Base-by-base conservation (phyloP, 2,797 vertebrate species). In the Varecia variegata region DNA sequence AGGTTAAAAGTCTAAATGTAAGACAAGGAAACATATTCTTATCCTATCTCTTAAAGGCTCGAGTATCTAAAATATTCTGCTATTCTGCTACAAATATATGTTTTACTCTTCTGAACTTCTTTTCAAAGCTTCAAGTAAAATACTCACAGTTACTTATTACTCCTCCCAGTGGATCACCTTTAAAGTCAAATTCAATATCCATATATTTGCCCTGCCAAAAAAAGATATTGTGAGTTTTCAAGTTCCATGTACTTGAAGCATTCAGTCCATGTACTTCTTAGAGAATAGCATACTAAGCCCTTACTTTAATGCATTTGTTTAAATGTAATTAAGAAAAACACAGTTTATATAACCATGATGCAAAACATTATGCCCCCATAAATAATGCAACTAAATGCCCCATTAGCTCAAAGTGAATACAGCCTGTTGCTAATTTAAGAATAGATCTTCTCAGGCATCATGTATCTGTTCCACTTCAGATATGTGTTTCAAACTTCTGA, bases 61-160 rank as follows among this genome's bases (percentile, higher is more conserved):
- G 32, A 35, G 27, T 73, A 70, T 65, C 67, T 95, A 82, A 47
- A 89, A 35, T 67, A 54, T 30, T 81, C 40, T 81, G 32, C 40
- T 67, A 65, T 90, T 81, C 45, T 85, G 35, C 32, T 71, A 65
- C 83, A 89, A 86, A 87, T n/a, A 27, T 0, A 70, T 27, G 32
- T 71, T 80, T 93, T 83, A 65, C 40, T 73, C 35, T 60, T 93
- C 38, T 74, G 18, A 88, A 90, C 18, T 79, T 18, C 20, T 65
- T 47, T 71, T 11, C 80, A 80, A 76, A n/a, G 70, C 76, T 71
- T 1, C 8, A 81, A 84, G n/a, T 87, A 58, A 76, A 96, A 97
- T 99, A 99, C 99, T 99, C 98, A 99, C 99, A 99, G 98, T 99
- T 99, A 98, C 99, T 99, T 98, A 99, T 99, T 98, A 99, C 99